Conservation (phyloP, 2,113 vertebrate species). For the Butorides virescens region DNA sequence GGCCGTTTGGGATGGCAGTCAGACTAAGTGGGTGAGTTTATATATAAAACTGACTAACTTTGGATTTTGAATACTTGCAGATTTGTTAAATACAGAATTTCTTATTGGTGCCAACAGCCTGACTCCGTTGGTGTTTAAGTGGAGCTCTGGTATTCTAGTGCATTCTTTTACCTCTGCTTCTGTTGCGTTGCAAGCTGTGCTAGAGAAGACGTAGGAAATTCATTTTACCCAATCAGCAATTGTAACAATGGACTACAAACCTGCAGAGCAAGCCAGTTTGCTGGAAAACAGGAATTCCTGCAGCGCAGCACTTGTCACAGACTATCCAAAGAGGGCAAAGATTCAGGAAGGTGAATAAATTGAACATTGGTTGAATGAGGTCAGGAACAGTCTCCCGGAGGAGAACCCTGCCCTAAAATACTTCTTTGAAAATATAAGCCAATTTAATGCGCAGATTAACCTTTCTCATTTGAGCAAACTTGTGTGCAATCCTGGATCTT, state of each 20-base stretch:
- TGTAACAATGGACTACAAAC: slow-evolving; percentile 69
- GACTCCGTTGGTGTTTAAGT: slow-evolving; percentile 68
- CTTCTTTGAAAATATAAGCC: slow-evolving; percentile 52
- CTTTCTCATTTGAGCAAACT: slow-evolving; percentile 56
- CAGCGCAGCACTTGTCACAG: slow-evolving; percentile 67
- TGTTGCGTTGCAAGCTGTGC: slow-evolving; percentile 68
- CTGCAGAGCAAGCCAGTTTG: slow-evolving; percentile 66
- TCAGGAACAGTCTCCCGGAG: slow-evolving; percentile 55
- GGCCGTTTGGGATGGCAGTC: slow-evolving; percentile 32
- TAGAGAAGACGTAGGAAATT: slow-evolving; percentile 70
- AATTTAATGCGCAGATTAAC: slow-evolving; percentile 30
- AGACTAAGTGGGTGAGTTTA: slow-evolving; percentile 58
- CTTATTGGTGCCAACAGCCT: slow-evolving; percentile 69
- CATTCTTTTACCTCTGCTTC: slow-evolving; percentile 70
- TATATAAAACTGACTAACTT: slow-evolving; percentile 52
- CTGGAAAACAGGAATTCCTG: slow-evolving; percentile 69
- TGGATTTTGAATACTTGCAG: slow-evolving; percentile 36
- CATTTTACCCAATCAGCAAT: slow-evolving; percentile 68
- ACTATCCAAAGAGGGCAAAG: slow-evolving; percentile 70
- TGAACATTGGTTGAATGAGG: slow-evolving; percentile 62
- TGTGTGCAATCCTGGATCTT: slow-evolving; percentile 64
- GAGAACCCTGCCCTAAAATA: slow-evolving; percentile 58
- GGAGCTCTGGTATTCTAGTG: slow-evolving; percentile 70
- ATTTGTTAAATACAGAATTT: slow-evolving; percentile 69
- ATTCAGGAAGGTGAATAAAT: slow-evolving; percentile 69